Conservation (phyloP, 2,888 invertebrate genomes). For the Antheraea yamamai region DNA sequence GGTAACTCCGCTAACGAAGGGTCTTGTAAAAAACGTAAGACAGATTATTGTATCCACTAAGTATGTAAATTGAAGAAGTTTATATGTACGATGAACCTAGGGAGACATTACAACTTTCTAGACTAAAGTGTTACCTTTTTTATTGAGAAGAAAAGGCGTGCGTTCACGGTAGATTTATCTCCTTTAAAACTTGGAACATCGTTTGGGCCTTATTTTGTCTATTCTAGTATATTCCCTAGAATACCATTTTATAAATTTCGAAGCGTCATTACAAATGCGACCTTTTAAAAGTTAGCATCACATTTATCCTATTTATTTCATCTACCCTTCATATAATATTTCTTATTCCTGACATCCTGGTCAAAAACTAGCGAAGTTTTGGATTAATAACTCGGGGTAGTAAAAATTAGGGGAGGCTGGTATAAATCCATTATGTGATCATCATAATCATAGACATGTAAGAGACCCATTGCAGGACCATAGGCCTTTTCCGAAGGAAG, state of each 20-base stretch:
- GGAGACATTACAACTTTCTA: constrained; percentile 25
- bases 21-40: constrained; percentile 31
- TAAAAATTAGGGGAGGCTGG: no score
- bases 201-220: not conserved
- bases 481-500: no score
- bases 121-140: constrained; percentile 23
- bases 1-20: constrained; percentile 28
- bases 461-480: no score
- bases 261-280: not conserved
- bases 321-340: no score
- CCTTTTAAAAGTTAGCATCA: no score
- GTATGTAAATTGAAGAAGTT: constrained; percentile 38
- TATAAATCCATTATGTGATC: no score
- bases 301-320: no score
- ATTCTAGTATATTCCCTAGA: not conserved
- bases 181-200: not conserved
- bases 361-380: no score
- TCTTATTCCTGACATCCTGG: no score
- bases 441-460: no score
- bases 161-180: not conserved
- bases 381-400: no score
- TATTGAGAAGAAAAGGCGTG: not conserved
- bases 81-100: constrained; percentile 17
- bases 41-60: constrained; percentile 32
- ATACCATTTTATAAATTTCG: not conserved